Evolutionary conservation across 2,797 vertebrate genomes (phyloP).

Genomic region (Leptatherina wallacei): DNA sequence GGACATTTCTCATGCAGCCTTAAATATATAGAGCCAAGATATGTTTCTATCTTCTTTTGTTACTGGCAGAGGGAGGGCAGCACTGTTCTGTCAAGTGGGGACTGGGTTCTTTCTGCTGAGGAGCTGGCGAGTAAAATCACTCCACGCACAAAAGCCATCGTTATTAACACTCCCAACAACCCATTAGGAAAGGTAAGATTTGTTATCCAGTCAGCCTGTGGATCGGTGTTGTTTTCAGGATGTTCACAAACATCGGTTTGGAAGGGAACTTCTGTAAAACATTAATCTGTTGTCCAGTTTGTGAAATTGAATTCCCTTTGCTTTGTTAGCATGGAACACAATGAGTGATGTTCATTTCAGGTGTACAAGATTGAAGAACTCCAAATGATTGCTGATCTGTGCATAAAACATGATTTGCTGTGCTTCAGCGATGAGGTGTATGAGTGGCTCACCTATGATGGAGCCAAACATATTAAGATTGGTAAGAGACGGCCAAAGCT

Average conservation of each 20-base stretch:
- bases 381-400: conserved; percentile 89
- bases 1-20: neutral
- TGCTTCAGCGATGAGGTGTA: conserved; percentile 96
- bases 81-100: conserved; percentile 81
- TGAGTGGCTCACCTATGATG: conserved; percentile 93
- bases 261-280: neutral
- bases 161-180: conserved; percentile 97
- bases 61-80: conserved; percentile 74
- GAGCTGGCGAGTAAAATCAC: conserved; percentile 92
- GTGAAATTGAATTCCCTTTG: neutral
- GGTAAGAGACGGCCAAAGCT: conserved; percentile 76
- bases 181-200: conserved; percentile 94
- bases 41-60: neutral
- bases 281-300: neutral
- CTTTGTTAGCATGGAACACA: neutral
- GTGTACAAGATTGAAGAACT: conserved; percentile 89
- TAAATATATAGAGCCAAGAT: neutral
- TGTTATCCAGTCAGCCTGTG: neutral
- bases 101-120: conserved; percentile 88
- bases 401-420: conserved; percentile 88
- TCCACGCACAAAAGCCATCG: conserved; percentile 88
- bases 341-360: conserved; percentile 66
- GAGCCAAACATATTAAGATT: conserved; percentile 88
- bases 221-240: neutral
- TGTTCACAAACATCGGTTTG: neutral